Conservation (phyloP, 2,888 invertebrate genomes). For the Harpalus rufipes region DNA sequence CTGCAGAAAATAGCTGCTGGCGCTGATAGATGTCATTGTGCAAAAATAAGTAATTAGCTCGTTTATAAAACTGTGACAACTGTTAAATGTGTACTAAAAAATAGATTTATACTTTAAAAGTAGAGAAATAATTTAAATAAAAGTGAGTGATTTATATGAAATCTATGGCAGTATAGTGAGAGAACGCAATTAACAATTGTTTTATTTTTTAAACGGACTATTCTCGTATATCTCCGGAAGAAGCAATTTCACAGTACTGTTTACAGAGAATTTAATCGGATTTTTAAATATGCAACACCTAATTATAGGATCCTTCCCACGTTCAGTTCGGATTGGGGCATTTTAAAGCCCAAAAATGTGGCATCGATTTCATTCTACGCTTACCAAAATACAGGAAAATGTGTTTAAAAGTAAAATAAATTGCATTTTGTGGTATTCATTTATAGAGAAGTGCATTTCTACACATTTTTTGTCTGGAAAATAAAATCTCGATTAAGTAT, state of each 20-base stretch:
- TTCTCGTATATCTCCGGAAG: slow-evolving; percentile 4
- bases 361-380: slow-evolving; percentile 1
- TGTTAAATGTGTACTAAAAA: background rate
- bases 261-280: slow-evolving; percentile 43
- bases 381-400: background rate
- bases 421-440: background rate
- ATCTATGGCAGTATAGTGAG: background rate
- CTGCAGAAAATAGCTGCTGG: no score
- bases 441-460: background rate
- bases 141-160: background rate
- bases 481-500: background rate
- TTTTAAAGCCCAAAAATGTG: background rate
- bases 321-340: background rate
- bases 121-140: no score
- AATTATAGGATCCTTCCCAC: slow-evolving; percentile 4
- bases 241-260: slow-evolving; percentile 25
- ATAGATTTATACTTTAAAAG: no score
- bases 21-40: no score
- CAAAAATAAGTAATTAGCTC: no score
- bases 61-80: no score
- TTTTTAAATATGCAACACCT: slow-evolving; percentile 43
- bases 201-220: slow-evolving; percentile 26
- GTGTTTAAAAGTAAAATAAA: background rate
- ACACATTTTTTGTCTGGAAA: background rate
- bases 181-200: slow-evolving; percentile 28